Conservation (phyloP, 2,888 invertebrate genomes). For the Oeneis ivallda region DNA sequence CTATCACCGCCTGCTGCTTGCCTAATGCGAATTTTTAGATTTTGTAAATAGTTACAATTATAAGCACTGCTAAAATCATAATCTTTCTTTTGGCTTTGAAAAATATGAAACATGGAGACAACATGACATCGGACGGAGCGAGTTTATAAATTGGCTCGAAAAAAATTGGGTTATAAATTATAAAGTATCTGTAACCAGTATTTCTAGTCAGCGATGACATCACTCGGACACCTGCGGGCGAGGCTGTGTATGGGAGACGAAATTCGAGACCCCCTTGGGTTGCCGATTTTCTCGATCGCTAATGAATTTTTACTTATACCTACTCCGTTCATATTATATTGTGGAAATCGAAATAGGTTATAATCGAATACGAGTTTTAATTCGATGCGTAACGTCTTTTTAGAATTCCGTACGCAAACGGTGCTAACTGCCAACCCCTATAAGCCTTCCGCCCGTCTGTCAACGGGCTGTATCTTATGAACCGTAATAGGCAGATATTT, state of each 20-base stretch:
- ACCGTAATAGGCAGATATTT: too few species aligned
- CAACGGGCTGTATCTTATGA: too few species aligned
- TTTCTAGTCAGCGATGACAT: constrained; percentile 61
- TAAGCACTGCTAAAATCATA: too few species aligned
- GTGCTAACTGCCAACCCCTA: too few species aligned
- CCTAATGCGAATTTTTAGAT: too few species aligned
- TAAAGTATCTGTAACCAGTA: constrained; percentile 54
- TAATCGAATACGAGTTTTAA: constrained; percentile 3
- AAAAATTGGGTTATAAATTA: constrained; percentile 40
- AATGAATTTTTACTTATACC: constrained; percentile 10
- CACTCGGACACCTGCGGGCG: constrained; percentile 45
- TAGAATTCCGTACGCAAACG: too few species aligned
- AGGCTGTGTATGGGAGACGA: constrained; percentile 19
- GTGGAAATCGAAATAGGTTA: neutral
- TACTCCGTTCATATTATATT: neutral
- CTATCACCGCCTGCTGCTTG: too few species aligned
- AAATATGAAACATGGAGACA: neutral
- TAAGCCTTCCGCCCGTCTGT: too few species aligned
- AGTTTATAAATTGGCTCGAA: constrained; percentile 24
- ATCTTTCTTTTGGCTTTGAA: neutral
- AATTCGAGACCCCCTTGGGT: constrained; percentile 18
- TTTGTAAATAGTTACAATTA: too few species aligned
- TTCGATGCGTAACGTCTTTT: neutral
- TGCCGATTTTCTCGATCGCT: constrained; percentile 16
- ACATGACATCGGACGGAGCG: constrained; percentile 18